Evolutionary conservation across 2,797 vertebrate species (phyloP), one percentile per base, ranked within the genome.

Genomic region (Oreortyx pictus): DNA sequence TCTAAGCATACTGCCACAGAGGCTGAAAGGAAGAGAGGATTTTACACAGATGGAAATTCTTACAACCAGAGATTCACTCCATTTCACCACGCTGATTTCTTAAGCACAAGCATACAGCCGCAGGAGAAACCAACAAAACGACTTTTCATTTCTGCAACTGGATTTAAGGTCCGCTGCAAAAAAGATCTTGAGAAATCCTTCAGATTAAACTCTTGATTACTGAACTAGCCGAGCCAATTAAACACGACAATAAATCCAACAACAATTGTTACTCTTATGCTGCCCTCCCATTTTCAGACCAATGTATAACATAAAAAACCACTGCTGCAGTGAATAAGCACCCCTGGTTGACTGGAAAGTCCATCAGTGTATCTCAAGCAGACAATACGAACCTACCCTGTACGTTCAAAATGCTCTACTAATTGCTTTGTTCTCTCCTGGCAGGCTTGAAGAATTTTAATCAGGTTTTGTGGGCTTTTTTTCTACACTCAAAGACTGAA

Each of bases 401-500:
- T 62, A 88, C 68, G 35, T 86, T 75, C 72, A 57, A 83, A 95
- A 91, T 20, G 10, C 39, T 66, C 60, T 78, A 29, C 54, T 78
- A 94, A 92, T 79, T 81, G 60, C 56, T 76, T 90, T 88, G 59
- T 66, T 91, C 37, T 88, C 50, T 93, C 54, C 70, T 75, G 67
- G 67, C 29, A 88, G 43, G 56, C 57, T 70, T 73, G 50, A 90
- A 83, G 66, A 68, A 88, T 60, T 90, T 76, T 88, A 75, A 81
- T 91, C 77, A 54, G 17, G 49, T 88, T 20, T 83, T 80, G 31
- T 54, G 54, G 22, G 47, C 9, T 41, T 66, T 73, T 49, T 47
- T 37, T 3, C 44, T 22, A 7, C 62, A 24, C 35, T 72, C 17
- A n/a, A 77, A 83, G 13, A 77, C 52, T 61, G 17, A 75, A 89